A percentile compares a stretch with the other conserved stretches of the same genome.
These are phyloP conservation scores for Galaxea fascicularis DNA, from an alignment of 92 coral and sea anemone genomes.

Conservation along the genomic window DNA sequence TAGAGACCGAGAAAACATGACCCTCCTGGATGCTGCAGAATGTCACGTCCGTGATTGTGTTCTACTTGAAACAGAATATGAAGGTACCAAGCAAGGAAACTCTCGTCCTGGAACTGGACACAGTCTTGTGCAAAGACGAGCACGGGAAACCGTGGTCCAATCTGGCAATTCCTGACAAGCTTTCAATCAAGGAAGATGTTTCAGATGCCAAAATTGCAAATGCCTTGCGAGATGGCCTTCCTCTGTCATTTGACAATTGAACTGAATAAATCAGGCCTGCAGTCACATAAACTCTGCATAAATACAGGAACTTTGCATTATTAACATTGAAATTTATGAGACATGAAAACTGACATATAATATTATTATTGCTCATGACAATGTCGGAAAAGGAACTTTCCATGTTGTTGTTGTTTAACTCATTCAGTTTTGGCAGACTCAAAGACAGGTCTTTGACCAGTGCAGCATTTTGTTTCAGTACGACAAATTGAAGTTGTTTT, in stretches of 20 bases:
- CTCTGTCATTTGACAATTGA: slow-evolving; percentile 28
- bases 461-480: slow-evolving; percentile 16
- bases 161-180: slow-evolving; percentile 21
- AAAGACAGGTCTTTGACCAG: background rate
- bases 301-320: slow-evolving; percentile 4
- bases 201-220: slow-evolving; percentile 32
- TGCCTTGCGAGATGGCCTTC: slow-evolving; percentile 36
- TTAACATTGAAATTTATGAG: slow-evolving; percentile 2
- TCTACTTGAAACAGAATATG: slow-evolving; percentile 22
- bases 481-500: slow-evolving; percentile 1
- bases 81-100: slow-evolving; percentile 13
- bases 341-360: background rate
- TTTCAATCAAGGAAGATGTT: slow-evolving; percentile 24
- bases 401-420: slow-evolving; percentile 19
- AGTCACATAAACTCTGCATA: too few species aligned
- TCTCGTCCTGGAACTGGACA: slow-evolving; percentile 11
- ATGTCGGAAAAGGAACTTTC: slow-evolving; percentile 18
- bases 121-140: slow-evolving; percentile 22
- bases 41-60: slow-evolving; percentile 13
- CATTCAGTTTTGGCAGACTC: slow-evolving; percentile 3
- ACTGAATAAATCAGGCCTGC: slow-evolving; percentile 23
- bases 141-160: slow-evolving; percentile 28
- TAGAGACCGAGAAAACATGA: background rate
- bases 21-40: slow-evolving; percentile 26
- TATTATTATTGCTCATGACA: background rate